A percentile compares a stretch with the other conserved stretches of the same genome.
Conservation (phyloP, 2,888 invertebrate genomes). For the Muschampia plurimacula region DNA sequence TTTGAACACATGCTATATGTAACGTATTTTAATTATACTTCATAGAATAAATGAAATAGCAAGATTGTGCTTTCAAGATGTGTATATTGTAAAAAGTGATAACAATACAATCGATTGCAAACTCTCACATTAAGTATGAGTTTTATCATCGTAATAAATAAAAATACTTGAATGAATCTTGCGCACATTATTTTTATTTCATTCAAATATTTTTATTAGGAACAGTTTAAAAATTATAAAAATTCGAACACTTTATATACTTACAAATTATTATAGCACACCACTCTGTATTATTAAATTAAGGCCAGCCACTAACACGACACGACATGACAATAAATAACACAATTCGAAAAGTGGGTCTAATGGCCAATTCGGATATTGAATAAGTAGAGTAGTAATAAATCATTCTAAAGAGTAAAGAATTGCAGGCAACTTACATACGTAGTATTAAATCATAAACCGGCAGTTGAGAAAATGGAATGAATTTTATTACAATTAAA, state of each 20-base stretch:
- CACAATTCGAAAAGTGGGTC: slow-evolving; percentile 4
- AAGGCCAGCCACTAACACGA: background rate
- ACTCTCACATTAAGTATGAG: background rate
- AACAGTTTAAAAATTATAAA: background rate
- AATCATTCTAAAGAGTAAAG: background rate
- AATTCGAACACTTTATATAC: slow-evolving; percentile 14
- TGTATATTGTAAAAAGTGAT: slow-evolving; percentile 12
- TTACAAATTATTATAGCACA: slow-evolving; percentile 6
- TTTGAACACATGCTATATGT: no score
- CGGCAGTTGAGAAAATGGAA: background rate
- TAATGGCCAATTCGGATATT: background rate
- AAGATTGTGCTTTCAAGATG: background rate
- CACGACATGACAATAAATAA: background rate
- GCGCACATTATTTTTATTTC: background rate
- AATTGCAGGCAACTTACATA: background rate
- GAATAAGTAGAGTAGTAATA: background rate
- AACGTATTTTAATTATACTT: no score
- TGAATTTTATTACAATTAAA: no score
- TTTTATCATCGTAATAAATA: background rate
- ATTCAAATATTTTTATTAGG: slow-evolving; percentile 10
- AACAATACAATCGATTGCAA: slow-evolving; percentile 3
- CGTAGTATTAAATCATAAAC: background rate
- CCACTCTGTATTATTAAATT: background rate
- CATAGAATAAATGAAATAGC: background rate
- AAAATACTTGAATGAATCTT: slow-evolving; percentile 2